These are phyloP conservation scores for Ormyrus labotus DNA, from an alignment of 2,888 invertebrate genomes.

Conservation along the genomic window DNA sequence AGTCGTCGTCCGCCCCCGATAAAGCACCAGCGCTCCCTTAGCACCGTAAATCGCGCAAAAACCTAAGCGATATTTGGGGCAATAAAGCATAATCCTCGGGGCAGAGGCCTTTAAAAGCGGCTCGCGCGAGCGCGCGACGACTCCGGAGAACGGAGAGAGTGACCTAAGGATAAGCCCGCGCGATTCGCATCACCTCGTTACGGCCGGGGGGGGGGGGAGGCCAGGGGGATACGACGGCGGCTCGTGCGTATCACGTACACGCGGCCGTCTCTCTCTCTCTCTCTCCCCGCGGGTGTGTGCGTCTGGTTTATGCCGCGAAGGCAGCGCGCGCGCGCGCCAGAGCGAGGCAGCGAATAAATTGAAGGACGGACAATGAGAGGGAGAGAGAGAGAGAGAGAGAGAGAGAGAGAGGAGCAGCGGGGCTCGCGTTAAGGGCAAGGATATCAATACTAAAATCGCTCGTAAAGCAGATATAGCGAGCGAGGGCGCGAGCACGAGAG, in stretches of 20 bases:
- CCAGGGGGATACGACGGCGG: not conserved
- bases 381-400: slow-evolving; percentile 44
- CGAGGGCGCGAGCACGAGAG: slow-evolving; percentile 44
- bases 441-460: slow-evolving; percentile 73
- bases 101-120: not conserved
- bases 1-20: too few species aligned
- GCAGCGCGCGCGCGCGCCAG: slow-evolving; percentile 21
- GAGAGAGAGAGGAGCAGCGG: slow-evolving; percentile 45
- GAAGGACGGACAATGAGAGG: slow-evolving; percentile 55
- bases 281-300: not conserved
- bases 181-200: slow-evolving; percentile 56
- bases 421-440: slow-evolving; percentile 64
- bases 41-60: too few species aligned
- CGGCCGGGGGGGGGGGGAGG: not conserved
- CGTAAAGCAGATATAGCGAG: slow-evolving; percentile 69
- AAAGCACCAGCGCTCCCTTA: too few species aligned
- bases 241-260: not conserved
- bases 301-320: slow-evolving; percentile 56
- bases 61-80: slow-evolving; percentile 4
- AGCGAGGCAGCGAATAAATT: slow-evolving; percentile 48
- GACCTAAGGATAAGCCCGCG: slow-evolving; percentile 53
- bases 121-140: slow-evolving; percentile 8
- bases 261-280: not conserved
- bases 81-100: not conserved
- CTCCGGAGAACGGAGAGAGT: slow-evolving; percentile 1